Evolutionary conservation across 1,140 invertebrate genomes (phyloP), one percentile per base, ranked within the genome.

Genomic region (Orchestia grillus): DNA sequence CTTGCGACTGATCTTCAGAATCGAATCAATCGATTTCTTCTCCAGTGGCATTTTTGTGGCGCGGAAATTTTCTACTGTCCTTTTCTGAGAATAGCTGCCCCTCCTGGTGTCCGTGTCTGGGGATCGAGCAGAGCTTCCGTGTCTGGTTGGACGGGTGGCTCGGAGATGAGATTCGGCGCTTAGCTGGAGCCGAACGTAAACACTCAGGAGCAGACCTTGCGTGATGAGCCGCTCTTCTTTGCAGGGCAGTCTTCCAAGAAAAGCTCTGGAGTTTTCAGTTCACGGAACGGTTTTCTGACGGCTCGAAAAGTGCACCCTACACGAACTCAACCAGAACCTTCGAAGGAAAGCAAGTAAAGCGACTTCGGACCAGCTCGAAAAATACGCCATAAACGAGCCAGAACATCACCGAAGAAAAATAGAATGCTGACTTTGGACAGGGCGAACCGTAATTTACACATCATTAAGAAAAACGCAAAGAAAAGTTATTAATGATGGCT

Each of bases 191-290:
- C 36, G 4, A 90, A 41, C n/a, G 88, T 44, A 90, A 90, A 90
- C 88, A 90, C 88, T 90, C 43, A 28, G 43, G n/a, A 90, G 43
- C 88, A 90, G 88, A 43, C 41, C 88, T 90, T 41, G 43, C 88
- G 88, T 90, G 88, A 90, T 90, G 88, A 90, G 88, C 88, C 43
- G 4, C n/a, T 44, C 43, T 90, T 90, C 88, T 90, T 44, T 90
- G 88, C 88, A 41, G n/a, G 88, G 88, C 88, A 90, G n/a, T 90
- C 88, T 90, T 90, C 43, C 41, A 44, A 44, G 88, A 44, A 90
- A 90, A 90, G 23, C 88, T 36, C 62, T 36, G 1, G 62, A 77
- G 62, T 77, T 77, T 77, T 77, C 62, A 36, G 62, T 77, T 77
- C 62, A 28, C 28, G 28, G 62, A 77, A 36, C 62, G 28, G 62